Conservation (phyloP, 2,888 invertebrate genomes). For the Antheraea assamensis region DNA sequence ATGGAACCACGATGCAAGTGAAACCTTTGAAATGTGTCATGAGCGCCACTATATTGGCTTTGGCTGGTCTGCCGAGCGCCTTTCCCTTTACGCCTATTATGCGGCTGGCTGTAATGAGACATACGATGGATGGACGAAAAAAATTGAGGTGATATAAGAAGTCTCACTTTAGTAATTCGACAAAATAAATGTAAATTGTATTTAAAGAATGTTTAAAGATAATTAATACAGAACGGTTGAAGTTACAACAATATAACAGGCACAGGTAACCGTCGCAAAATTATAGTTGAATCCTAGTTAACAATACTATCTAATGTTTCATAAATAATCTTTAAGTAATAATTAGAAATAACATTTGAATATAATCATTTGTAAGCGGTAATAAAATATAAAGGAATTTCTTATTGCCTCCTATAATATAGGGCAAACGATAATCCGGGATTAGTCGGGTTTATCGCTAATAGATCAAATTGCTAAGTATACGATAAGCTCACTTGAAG, state of each 20-base stretch:
- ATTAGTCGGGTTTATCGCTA: not conserved
- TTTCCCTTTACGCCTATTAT: too few relatives aligned
- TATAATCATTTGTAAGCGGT: slow-evolving; percentile 36
- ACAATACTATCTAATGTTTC: not conserved
- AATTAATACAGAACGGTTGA: too few relatives aligned
- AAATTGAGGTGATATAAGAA: too few relatives aligned
- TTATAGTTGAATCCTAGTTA: not conserved
- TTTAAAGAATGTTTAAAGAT: too few relatives aligned
- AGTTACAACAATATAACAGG: not conserved
- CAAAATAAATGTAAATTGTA: too few relatives aligned
- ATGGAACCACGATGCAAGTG: too few relatives aligned
- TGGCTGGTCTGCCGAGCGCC: too few relatives aligned
- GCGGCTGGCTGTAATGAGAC: too few relatives aligned
- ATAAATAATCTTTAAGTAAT: not conserved
- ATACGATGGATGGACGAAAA: too few relatives aligned
- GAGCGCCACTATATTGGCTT: too few relatives aligned
- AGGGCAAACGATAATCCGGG: not conserved
- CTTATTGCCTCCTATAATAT: not conserved
- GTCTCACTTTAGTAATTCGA: too few relatives aligned
- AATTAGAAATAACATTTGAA: not conserved
- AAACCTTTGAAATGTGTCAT: too few relatives aligned
- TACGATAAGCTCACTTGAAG: not conserved
- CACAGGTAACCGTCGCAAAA: not conserved
- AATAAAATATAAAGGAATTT: slow-evolving; percentile 80
- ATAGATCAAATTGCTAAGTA: not conserved